phyloP scores from a whole-genome alignment of 53 echinoderm and acorn worm species.

The Patiria pectinifera region DNA sequence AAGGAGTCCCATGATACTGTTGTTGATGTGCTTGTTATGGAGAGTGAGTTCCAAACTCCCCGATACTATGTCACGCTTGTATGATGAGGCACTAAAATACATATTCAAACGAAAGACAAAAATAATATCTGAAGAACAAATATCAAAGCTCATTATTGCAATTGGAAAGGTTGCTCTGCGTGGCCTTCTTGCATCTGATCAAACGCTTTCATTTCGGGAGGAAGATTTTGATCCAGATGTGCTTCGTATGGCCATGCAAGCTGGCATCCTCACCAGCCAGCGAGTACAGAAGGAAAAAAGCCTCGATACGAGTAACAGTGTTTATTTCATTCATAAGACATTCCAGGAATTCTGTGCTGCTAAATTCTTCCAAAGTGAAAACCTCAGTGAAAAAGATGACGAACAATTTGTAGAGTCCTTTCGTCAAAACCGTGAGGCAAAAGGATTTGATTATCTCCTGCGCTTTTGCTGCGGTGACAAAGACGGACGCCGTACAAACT shows the following conservation, averaged over 20 bases:
- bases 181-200: too few relatives aligned
- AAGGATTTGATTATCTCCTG: too few relatives aligned
- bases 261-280: background rate
- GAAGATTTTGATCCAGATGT: too few relatives aligned
- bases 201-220: too few relatives aligned
- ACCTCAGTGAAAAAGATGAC: too few relatives aligned
- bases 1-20: constrained; percentile 15
- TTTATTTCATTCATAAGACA: constrained; percentile 17
- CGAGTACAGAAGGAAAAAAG: background rate
- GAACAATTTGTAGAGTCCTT: too few relatives aligned
- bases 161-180: too few relatives aligned
- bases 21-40: constrained; percentile 46
- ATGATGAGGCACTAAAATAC: background rate
- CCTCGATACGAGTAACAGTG: background rate
- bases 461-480: too few relatives aligned
- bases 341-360: constrained; percentile 42
- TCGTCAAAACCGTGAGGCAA: too few relatives aligned
- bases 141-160: too few relatives aligned
- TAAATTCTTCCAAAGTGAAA: background rate
- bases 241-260: background rate
- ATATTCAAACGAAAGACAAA: background rate
- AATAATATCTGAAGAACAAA: background rate
- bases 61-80: constrained; percentile 15
- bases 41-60: background rate
- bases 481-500: too few relatives aligned